Conservation (phyloP, 2,888 invertebrate species). For the Mellilla xanthometata region DNA sequence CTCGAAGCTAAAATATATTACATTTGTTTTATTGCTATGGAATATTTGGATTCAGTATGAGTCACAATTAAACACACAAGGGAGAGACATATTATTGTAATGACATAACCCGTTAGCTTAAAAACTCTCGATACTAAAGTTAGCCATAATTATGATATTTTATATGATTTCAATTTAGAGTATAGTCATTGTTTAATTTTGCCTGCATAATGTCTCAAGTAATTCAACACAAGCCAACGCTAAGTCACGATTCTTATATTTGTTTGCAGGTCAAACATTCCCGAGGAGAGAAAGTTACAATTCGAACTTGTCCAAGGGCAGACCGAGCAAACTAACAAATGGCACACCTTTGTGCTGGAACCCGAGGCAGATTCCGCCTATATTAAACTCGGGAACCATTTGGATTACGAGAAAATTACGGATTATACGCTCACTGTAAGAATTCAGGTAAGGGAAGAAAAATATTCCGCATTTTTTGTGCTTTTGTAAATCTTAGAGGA, state of each 20-base stretch:
- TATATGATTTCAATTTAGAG: too few species aligned
- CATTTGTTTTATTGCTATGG: conserved; percentile 14
- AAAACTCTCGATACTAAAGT: too few species aligned
- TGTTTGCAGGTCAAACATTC: conserved; percentile 86
- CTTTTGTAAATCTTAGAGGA: conserved; percentile 2
- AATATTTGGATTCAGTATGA: too few species aligned
- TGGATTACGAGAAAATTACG: conserved; percentile 93
- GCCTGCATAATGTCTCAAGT: too few species aligned
- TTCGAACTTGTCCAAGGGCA: conserved; percentile 92
- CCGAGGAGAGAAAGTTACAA: conserved; percentile 87
- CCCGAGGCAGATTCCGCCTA: conserved; percentile 87
- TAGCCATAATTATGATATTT: too few species aligned
- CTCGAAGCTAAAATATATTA: conserved; percentile 25
- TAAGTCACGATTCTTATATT: conserved; percentile 4
- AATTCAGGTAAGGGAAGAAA: conserved; percentile 78
- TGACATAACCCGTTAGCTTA: too few species aligned
- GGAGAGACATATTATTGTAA: too few species aligned
- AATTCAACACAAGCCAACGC: too few species aligned
- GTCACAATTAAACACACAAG: too few species aligned
- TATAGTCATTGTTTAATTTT: too few species aligned
- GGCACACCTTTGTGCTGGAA: conserved; percentile 87
- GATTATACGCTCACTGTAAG: conserved; percentile 92
- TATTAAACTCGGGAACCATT: conserved; percentile 88
- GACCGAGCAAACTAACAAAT: conserved; percentile 93
- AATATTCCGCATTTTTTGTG: conserved; percentile 8